A percentile compares a stretch with the other conserved stretches of the same genome.
These are phyloP conservation scores for Pteronura brasiliensis DNA, from an alignment of 2,113 vertebrate genomes.

Conservation along the genomic window DNA sequence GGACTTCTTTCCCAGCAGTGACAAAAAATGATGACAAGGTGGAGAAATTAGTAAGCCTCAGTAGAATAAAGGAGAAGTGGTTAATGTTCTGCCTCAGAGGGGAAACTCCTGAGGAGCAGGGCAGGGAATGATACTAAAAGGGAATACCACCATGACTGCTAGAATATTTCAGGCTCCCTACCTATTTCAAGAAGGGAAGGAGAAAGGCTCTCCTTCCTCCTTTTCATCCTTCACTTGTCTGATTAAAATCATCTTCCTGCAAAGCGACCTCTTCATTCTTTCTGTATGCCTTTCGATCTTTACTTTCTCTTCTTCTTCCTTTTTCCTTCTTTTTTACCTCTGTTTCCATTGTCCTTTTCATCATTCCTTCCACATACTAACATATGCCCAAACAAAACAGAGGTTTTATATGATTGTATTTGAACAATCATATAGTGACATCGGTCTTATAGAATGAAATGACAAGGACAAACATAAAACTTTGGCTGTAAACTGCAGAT, in stretches of 20 bases:
- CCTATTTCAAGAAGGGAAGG: neutral
- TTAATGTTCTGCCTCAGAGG: neutral
- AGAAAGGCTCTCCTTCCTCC: neutral
- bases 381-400: neutral
- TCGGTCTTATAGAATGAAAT: neutral
- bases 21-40: neutral
- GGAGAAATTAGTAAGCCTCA: neutral
- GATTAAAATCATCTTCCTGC: neutral
- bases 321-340: neutral
- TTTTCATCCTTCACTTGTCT: neutral
- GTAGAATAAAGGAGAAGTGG: neutral
- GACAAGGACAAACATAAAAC: neutral
- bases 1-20: neutral
- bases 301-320: neutral
- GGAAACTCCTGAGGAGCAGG: neutral
- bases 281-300: neutral
- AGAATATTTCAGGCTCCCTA: neutral
- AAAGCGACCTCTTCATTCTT: neutral
- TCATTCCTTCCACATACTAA: neutral
- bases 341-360: neutral
- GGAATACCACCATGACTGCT: neutral
- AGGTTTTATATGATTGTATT: neutral
- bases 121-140: neutral
- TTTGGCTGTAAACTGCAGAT: neutral
- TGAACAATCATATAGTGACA: neutral